Evolutionary conservation across 1,140 invertebrate genomes (phyloP).

Genomic region (Antheraea pernyi): DNA sequence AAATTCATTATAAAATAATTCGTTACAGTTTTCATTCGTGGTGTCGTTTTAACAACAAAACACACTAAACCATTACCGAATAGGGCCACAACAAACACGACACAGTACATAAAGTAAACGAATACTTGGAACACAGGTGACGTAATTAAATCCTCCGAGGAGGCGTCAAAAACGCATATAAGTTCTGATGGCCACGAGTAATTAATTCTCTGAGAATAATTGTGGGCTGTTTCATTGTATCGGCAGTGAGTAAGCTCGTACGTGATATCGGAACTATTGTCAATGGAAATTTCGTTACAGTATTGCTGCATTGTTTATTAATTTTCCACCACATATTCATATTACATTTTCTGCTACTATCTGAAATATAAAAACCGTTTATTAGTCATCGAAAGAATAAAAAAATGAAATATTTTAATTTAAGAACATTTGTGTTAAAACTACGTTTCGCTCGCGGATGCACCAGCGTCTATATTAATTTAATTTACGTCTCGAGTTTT

Average conservation of each 20-base stretch:
- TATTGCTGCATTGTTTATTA: not conserved
- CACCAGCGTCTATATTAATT: too few species aligned
- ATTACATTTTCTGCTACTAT: not conserved
- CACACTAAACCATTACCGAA: constrained; percentile 90
- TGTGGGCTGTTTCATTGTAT: not conserved
- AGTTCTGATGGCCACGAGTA: constrained; percentile 22
- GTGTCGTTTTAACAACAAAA: constrained; percentile 88
- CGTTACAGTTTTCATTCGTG: constrained; percentile 91
- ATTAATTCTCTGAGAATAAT: constrained; percentile 19
- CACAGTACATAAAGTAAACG: constrained; percentile 87
- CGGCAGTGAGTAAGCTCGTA: not conserved
- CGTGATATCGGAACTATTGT: not conserved
- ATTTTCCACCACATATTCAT: constrained; percentile 2
- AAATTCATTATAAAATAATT: constrained; percentile 94
- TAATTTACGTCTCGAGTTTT: too few species aligned
- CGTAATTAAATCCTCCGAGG: constrained; percentile 42
- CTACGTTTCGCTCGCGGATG: too few species aligned
- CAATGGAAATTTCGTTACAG: not conserved
- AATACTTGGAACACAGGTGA: constrained; percentile 81
- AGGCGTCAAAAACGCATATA: constrained; percentile 21
- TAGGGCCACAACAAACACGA: constrained; percentile 87
- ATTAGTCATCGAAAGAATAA: not conserved
- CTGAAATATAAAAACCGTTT: not conserved
- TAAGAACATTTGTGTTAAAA: not conserved
- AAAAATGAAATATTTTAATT: not conserved